These are phyloP conservation scores for Heliconius eleuchia DNA, from an alignment of 1,140 invertebrate genomes.

Conservation along the genomic window DNA sequence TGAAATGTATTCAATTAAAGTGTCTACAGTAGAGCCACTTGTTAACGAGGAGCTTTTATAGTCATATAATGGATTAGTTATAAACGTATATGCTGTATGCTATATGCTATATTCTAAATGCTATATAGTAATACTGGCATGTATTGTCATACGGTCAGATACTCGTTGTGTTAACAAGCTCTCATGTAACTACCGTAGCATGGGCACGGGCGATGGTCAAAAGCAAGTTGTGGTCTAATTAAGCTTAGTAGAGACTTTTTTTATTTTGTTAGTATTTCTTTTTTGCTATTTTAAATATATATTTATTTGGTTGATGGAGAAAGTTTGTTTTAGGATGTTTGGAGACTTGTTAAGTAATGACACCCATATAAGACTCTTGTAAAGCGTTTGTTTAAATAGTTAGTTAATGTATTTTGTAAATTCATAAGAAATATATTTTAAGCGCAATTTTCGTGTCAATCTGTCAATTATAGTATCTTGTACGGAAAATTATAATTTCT, in stretches of 20 bases:
- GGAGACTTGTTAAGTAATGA: too few relatives aligned
- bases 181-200: slow-evolving; percentile 2
- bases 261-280: slow-evolving; percentile 7
- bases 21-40: slow-evolving; percentile 4
- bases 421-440: too few relatives aligned
- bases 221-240: slow-evolving; percentile 14
- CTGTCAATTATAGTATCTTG: too few relatives aligned
- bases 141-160: slow-evolving; percentile 11
- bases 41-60: slow-evolving; percentile 10
- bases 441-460: too few relatives aligned
- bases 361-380: too few relatives aligned
- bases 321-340: too few relatives aligned
- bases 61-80: slow-evolving; percentile 11
- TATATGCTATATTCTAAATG: neutral
- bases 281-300: neutral
- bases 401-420: too few relatives aligned
- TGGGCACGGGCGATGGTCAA: neutral
- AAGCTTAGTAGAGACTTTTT: neutral
- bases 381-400: too few relatives aligned
- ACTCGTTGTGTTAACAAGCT: slow-evolving; percentile 4
- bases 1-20: slow-evolving; percentile 14
- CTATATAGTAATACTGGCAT: neutral
- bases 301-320: neutral
- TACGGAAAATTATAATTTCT: too few relatives aligned
- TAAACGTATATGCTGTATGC: neutral